Conservation (phyloP, 2,797 vertebrate species). For the Gephyroberyx darwinii region DNA sequence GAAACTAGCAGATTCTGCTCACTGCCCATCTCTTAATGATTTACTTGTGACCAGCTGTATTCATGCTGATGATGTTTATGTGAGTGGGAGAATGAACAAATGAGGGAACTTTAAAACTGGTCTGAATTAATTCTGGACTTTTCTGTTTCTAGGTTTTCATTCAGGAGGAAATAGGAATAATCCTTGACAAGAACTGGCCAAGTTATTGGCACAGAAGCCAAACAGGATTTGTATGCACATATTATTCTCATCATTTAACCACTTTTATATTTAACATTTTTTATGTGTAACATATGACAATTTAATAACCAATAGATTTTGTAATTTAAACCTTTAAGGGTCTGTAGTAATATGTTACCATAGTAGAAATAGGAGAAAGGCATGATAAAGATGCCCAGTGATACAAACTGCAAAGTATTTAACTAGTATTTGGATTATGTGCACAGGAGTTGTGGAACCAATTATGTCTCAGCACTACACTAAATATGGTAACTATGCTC, state of each 20-base stretch:
- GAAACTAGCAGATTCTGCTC: slow-evolving; percentile 50
- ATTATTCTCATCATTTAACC: slow-evolving; percentile 31
- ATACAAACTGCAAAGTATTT: slow-evolving; percentile 69
- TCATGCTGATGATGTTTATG: slow-evolving; percentile 66
- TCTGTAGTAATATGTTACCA: slow-evolving; percentile 10
- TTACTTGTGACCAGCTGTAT: slow-evolving; percentile 74
- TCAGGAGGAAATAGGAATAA: slow-evolving; percentile 76
- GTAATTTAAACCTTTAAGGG: slow-evolving; percentile 26
- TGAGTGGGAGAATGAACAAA: slow-evolving; percentile 34
- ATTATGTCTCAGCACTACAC: no score
- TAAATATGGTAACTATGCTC: no score
- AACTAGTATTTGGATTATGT: slow-evolving; percentile 30
- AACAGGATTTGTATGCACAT: slow-evolving; percentile 56
- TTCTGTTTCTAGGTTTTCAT: slow-evolving; percentile 80
- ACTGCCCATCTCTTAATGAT: slow-evolving; percentile 68
- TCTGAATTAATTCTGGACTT: slow-evolving; percentile 42
- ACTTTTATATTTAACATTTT: slow-evolving; percentile 58
- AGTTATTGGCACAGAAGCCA: slow-evolving; percentile 33
- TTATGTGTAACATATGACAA: slow-evolving; percentile 32
- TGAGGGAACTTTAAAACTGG: slow-evolving; percentile 23
- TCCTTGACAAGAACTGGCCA: slow-evolving; percentile 19
- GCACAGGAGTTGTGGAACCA: not conserved
- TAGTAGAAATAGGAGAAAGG: slow-evolving; percentile 18
- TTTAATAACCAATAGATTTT: slow-evolving; percentile 60
- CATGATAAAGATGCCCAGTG: slow-evolving; percentile 16